Evolutionary conservation across 2,888 invertebrate genomes (phyloP).

Genomic region (Caenorhabditis imperialis): DNA sequence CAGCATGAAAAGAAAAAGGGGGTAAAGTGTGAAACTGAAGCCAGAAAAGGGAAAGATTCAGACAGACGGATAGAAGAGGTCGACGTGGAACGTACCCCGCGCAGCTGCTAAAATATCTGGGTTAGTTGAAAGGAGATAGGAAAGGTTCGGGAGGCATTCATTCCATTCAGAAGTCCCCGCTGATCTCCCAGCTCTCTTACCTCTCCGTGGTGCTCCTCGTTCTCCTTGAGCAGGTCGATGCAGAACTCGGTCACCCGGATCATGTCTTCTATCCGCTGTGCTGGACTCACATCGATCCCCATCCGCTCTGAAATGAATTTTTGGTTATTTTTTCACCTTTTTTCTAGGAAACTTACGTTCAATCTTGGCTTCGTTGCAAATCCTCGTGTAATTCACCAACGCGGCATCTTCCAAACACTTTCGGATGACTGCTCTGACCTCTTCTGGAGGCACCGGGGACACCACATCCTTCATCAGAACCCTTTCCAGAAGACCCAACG

Average conservation of each 20-base stretch:
- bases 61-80: slow-evolving; percentile 46
- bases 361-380: slow-evolving; percentile 96
- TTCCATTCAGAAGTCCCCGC: neutral
- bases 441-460: slow-evolving; percentile 94
- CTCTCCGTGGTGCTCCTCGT: slow-evolving; percentile 99
- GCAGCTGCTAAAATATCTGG: slow-evolving; percentile 68
- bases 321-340: too few species aligned
- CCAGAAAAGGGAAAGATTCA: slow-evolving; percentile 22
- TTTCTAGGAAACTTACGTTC: slow-evolving; percentile 85
- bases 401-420: slow-evolving; percentile 98
- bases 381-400: slow-evolving; percentile 93
- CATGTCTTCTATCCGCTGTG: slow-evolving; percentile 87
- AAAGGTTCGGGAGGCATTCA: slow-evolving; percentile 17
- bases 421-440: slow-evolving; percentile 94
- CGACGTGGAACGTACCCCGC: slow-evolving; percentile 67
- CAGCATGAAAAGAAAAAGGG: slow-evolving; percentile 11
- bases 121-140: slow-evolving; percentile 29
- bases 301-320: slow-evolving; percentile 76
- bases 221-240: slow-evolving; percentile 97
- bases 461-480: slow-evolving; percentile 98
- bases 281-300: slow-evolving; percentile 78
- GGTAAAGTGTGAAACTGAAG: neutral
- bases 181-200: slow-evolving; percentile 82
- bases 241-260: slow-evolving; percentile 97
- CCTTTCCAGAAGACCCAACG: slow-evolving; percentile 93